Percentiles rank a stretch among this genome's conserved stretches.
These are phyloP conservation scores for Ophion obscuratus DNA, from an alignment of 2,888 invertebrate species.

Conservation along the genomic window DNA sequence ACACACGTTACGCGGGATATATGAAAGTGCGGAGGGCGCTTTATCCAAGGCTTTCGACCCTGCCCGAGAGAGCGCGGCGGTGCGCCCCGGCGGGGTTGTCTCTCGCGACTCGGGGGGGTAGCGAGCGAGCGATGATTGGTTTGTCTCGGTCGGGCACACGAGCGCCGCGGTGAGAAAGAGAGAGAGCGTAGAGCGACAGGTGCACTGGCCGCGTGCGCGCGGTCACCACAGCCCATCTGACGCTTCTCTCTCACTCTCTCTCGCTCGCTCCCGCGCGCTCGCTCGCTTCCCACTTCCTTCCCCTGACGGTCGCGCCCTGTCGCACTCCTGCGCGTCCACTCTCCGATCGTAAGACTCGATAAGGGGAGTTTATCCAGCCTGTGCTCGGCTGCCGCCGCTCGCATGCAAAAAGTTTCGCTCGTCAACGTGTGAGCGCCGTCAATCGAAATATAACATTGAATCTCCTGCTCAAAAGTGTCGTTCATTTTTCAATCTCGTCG, in stretches of 20 bases:
- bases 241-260: conserved; percentile 15
- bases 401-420: conserved; percentile 61
- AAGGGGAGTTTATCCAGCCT: conserved; percentile 45
- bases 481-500: not conserved
- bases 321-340: conserved; percentile 19
- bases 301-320: conserved; percentile 1
- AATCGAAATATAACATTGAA: conserved; percentile 28
- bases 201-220: conserved; percentile 68
- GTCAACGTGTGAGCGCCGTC: conserved; percentile 49
- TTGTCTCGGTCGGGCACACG: conserved; percentile 48
- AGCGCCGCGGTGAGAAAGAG: conserved; percentile 6
- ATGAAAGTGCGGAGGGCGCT: conserved; percentile 43
- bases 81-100: conserved; percentile 15
- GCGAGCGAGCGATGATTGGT: conserved; percentile 62
- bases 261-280: conserved; percentile 6
- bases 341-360: conserved; percentile 47
- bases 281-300: not conserved
- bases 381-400: conserved; percentile 6
- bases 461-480: not conserved
- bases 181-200: conserved; percentile 66
- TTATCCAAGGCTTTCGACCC: conserved; percentile 59
- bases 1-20: not conserved
- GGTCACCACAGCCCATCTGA: conserved; percentile 49
- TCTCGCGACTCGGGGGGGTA: conserved; percentile 13
- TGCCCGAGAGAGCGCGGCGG: conserved; percentile 26